phyloP scores from a whole-genome alignment of 2,797 vertebrate genomes.

The Hypotaenidia philippensis region DNA sequence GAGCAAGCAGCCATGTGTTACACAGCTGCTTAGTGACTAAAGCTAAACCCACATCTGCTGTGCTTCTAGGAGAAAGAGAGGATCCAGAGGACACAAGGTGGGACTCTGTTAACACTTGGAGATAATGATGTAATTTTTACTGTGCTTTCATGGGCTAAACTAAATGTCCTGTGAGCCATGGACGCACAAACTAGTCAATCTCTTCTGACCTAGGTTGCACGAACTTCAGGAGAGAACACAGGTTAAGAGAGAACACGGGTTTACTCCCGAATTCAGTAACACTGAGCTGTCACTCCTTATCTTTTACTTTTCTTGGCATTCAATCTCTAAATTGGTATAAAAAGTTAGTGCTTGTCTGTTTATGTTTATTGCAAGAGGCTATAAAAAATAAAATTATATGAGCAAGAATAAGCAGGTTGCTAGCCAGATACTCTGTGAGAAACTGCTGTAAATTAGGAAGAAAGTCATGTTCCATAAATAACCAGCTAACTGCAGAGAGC shows the following conservation, averaged over 20 bases:
- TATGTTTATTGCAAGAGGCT: neutral
- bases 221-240: neutral
- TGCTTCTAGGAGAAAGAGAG: neutral
- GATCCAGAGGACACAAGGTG: neutral
- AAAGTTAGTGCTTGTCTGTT: neutral
- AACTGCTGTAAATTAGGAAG: neutral
- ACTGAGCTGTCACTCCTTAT: neutral
- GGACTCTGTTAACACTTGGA: neutral
- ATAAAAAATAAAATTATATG: neutral
- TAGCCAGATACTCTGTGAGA: neutral
- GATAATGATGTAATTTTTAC: neutral
- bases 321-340: neutral
- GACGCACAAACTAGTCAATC: rapidly evolving
- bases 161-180: neutral
- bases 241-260: neutral
- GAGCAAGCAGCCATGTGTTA: too few species aligned
- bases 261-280: neutral
- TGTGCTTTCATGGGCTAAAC: neutral
- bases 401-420: neutral
- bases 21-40: neutral
- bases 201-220: neutral
- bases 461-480: neutral
- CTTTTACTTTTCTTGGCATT: neutral
- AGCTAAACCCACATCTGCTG: neutral
- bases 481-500: neutral